Conservation (phyloP, 2,113 vertebrate species). For the Apaloderma vittatum region DNA sequence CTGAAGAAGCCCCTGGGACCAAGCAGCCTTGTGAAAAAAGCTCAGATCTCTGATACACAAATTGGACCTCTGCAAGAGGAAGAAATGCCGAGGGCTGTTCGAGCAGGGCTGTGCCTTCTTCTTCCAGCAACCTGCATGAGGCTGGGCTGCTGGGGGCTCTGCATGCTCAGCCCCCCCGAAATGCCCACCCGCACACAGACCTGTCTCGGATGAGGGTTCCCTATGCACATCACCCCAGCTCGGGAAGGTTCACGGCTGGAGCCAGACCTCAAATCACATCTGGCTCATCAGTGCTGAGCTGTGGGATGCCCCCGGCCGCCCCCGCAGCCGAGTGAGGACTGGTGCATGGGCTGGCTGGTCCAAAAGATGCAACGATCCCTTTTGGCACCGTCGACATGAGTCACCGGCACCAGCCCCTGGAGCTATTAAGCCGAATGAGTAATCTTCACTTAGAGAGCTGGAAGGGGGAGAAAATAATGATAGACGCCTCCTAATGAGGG, state of each 20-base stretch:
- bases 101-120: not conserved
- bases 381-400: not conserved
- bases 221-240: accelerated
- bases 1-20: conserved; percentile 41
- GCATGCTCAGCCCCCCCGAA: not conserved
- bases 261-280: not conserved
- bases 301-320: not conserved
- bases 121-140: not conserved
- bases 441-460: not conserved
- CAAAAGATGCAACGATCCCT: not conserved
- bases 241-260: not conserved
- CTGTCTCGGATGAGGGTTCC: accelerated
- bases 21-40: not conserved
- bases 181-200: accelerated
- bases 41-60: not conserved
- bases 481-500: not conserved
- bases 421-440: conserved; percentile 4
- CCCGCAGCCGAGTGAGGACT: not conserved
- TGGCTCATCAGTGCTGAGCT: not conserved
- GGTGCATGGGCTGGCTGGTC: not conserved
- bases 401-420: not conserved
- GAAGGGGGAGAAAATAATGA: not conserved
- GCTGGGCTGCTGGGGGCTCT: not conserved
- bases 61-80: not conserved
- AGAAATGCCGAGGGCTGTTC: not conserved